A percentile compares a stretch with the other conserved stretches of the same genome.
phyloP scores from a whole-genome alignment of 2,797 vertebrate genomes.

The Sparidentex hasta region DNA sequence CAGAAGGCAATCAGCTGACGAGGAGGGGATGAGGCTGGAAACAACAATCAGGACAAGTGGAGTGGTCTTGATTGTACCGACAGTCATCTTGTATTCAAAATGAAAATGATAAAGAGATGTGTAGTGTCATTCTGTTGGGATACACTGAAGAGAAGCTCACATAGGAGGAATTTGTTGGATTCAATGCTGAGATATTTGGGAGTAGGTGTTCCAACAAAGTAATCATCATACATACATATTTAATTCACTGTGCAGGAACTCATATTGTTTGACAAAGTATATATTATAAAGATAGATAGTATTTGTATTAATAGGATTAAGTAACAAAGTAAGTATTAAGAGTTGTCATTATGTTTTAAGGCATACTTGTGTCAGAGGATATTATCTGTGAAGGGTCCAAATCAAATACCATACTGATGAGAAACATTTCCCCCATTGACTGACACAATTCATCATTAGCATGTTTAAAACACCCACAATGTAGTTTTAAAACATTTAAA shows the following conservation, averaged over 20 bases:
- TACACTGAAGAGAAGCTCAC: neutral
- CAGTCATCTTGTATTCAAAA: conserved; percentile 29
- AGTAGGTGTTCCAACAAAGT: neutral
- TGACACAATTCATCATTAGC: no score
- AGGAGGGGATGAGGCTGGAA: neutral
- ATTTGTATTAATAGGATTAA: no score
- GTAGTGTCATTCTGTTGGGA: conserved; percentile 32
- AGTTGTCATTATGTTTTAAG: no score
- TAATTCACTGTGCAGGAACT: neutral
- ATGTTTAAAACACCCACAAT: no score
- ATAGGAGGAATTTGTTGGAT: conserved; percentile 13
- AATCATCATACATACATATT: neutral
- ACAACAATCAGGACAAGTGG: conserved; percentile 1
- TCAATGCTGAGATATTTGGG: conserved; percentile 5
- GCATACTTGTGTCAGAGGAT: no score
- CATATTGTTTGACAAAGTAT: neutral
- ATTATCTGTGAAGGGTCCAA: no score
- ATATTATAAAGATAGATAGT: neutral
- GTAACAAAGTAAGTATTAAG: no score
- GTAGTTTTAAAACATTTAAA: no score
- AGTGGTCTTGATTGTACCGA: conserved; percentile 29
- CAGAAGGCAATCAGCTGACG: conserved; percentile 17
- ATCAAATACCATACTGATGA: no score
- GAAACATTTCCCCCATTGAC: no score
- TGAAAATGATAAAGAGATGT: conserved; percentile 29